phyloP scores from a whole-genome alignment of 1,140 invertebrate genomes.

The Formica selysi region DNA sequence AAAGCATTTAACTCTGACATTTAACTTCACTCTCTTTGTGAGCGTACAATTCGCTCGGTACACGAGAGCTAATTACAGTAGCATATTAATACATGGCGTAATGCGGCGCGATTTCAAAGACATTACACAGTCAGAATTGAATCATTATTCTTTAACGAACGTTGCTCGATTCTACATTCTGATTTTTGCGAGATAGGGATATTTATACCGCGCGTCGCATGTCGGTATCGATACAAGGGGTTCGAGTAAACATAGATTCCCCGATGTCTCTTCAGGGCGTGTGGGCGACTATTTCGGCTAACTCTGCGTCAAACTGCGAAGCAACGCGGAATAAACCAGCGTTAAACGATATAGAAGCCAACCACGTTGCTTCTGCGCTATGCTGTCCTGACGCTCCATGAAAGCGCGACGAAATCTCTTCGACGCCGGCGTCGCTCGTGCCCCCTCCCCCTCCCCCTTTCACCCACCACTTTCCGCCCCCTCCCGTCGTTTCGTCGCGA shows the following conservation, averaged over 20 bases:
- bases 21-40: slow-evolving; percentile 15
- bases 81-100: neutral
- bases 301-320: slow-evolving; percentile 25
- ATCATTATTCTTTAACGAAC: neutral
- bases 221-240: neutral
- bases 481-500: slow-evolving; percentile 67
- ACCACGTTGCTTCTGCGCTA: slow-evolving; percentile 62
- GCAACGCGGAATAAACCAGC: slow-evolving; percentile 49
- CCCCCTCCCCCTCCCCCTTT: slow-evolving; percentile 59
- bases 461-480: neutral
- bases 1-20: neutral
- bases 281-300: slow-evolving; percentile 1
- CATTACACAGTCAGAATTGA: neutral
- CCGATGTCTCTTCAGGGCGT: neutral
- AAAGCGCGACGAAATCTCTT: slow-evolving; percentile 71
- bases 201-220: neutral
- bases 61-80: slow-evolving; percentile 7
- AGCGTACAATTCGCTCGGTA: neutral
- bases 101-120: neutral
- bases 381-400: slow-evolving; percentile 55
- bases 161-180: neutral
- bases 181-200: neutral
- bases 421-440: slow-evolving; percentile 74
- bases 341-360: slow-evolving; percentile 58
- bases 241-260: neutral